Evolutionary conservation across 2,797 vertebrate genomes (phyloP), one percentile per base, ranked within the genome.

Genomic region (Capromys pilorides): DNA sequence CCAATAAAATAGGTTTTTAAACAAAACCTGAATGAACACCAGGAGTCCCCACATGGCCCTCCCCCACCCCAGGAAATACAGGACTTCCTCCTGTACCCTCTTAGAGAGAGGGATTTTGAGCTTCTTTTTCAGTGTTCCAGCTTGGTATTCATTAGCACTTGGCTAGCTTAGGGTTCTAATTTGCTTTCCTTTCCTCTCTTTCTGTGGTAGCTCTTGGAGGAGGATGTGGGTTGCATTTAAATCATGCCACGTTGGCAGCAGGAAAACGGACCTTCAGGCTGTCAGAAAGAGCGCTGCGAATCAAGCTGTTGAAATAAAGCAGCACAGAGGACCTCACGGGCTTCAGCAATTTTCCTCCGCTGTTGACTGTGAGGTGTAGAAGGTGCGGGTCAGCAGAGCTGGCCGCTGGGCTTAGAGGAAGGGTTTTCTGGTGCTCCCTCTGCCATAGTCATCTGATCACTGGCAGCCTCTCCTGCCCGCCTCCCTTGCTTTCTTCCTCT

Each of bases 401-500:
- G n/a, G 13, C 21, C 0, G 21, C 75, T 12, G 75, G 31, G 16
- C 64, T 86, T 36, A n/a, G 28, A 75, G 9, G 14, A n/a, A 49
- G 91, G 78, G 18, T 64, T 19, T 84, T 18, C 33, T 0, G 10
- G 80, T n/a, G 45, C 6, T 41, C 41, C 10, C 49, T 59, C 69
- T 39, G 2, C 31, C 36, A 21, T 2, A 6, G 28, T 14, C 21
- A 19, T 57, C 28, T 19, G 26, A n/a, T 79, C 39, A 13, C 10
- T 45, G 26, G 51, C 12, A 57, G 9, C 9, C 1, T 12, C 28
- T 75, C 16, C 93, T 13, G 3, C 41, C 39, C 28, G 9, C 8
- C 28, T 3, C 5, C 22, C 3, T 5, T 0, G 2, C 8, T n/a
- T 71, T 5, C 59, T 18, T 28, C 11, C 36, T 12, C 21, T 36